These are phyloP conservation scores for Varanus komodoensis DNA, from an alignment of 2,113 vertebrate genomes.

Conservation along the genomic window DNA sequence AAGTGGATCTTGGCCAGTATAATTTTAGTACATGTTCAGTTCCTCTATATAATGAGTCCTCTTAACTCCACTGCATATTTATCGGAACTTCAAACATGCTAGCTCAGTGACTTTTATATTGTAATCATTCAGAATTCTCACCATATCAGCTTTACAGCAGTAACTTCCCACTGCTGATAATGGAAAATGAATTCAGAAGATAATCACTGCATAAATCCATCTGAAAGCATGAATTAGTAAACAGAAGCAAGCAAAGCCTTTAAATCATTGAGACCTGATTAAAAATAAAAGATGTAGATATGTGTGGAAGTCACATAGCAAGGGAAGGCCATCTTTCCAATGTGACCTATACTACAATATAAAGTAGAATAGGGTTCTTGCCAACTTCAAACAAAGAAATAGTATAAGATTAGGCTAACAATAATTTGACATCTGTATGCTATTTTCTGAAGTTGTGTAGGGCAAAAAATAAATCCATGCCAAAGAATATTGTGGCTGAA, in stretches of 20 bases:
- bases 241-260: slow-evolving; percentile 31
- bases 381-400: neutral
- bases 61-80: slow-evolving; percentile 4
- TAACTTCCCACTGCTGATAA: slow-evolving; percentile 37
- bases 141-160: slow-evolving; percentile 40
- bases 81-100: slow-evolving; percentile 32
- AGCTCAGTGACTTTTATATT: slow-evolving; percentile 19
- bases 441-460: slow-evolving; percentile 6
- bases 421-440: neutral
- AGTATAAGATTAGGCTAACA: neutral
- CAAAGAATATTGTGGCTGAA: neutral
- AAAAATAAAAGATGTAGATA: slow-evolving; percentile 45
- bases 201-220: slow-evolving; percentile 41
- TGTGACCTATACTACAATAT: neutral
- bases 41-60: slow-evolving; percentile 20
- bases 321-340: slow-evolving; percentile 25
- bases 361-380: slow-evolving; percentile 16
- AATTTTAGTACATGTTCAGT: neutral
- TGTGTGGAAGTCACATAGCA: slow-evolving; percentile 13
- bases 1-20: neutral
- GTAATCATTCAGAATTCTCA: slow-evolving; percentile 41
- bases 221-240: slow-evolving; percentile 59
- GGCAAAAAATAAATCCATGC: neutral
- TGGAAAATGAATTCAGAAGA: slow-evolving; percentile 55
- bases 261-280: slow-evolving; percentile 41